Base-by-base conservation (phyloP, 1,140 invertebrate species). In the Himalopsyche phryganea region DNA sequence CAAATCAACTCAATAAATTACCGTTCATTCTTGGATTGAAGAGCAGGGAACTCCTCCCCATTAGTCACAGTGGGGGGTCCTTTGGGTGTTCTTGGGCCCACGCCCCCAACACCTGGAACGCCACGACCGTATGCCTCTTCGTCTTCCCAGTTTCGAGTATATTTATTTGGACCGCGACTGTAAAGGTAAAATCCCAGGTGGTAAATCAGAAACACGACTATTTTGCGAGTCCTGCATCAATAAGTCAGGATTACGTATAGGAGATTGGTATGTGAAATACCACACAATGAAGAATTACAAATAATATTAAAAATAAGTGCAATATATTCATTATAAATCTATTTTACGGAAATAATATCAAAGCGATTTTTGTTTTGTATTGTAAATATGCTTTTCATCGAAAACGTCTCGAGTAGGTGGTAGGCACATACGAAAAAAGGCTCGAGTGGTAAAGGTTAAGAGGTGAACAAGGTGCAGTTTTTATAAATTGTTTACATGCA, bases 141-240 rank as follows among this genome's bases (percentile, higher is more conserved):
- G 69, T 94, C 92, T 71, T 94, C 90, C 91, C 92, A 96, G 61
- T 91, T 92, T 10, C 92, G 80, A 0, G 89, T 92, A 69, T 96
- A 95, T 70, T 94, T 94, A 67, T 88, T 93, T 0, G 92, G 93
- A 4, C 92, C 92, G 51, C 92, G 89, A 0, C 89, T 91, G 50
- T 66, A 66, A 57, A 57, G 50, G 40, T 33, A 55, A 63, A 42
- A 42, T n/a, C n/a, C n/a, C n/a, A n/a, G n/a, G n/a, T n/a, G n/a
- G n/a, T n/a, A n/a, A n/a, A n/a, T n/a, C n/a, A n/a, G n/a, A n/a
- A n/a, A n/a, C n/a, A n/a, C n/a, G n/a, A n/a, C n/a, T n/a, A n/a
- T n/a, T n/a, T n/a, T n/a, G n/a, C n/a, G n/a, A n/a, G n/a, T n/a
- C n/a, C n/a, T n/a, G n/a, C n/a, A n/a, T n/a, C n/a, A n/a, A n/a